Conservation (phyloP, 2,888 invertebrate species). For the Eubasilissa splendida region DNA sequence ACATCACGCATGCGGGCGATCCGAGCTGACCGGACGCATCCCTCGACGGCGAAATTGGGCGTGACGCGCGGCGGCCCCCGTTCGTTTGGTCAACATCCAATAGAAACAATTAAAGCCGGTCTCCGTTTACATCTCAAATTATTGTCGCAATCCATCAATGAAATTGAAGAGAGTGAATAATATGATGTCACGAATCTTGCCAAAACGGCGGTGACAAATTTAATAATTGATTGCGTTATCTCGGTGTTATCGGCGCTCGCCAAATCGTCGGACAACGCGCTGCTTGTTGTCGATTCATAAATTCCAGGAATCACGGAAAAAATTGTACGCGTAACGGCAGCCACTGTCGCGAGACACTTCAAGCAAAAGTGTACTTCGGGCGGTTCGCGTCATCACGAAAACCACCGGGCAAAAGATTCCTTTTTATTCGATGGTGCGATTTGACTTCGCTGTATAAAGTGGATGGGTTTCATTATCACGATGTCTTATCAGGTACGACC, state of each 20-base stretch:
- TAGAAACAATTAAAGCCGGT: neutral
- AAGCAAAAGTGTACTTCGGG: neutral
- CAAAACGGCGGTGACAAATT: neutral
- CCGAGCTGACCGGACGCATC: too few species aligned
- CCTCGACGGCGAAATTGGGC: too few species aligned
- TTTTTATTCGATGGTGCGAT: conserved; percentile 3
- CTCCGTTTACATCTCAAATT: neutral
- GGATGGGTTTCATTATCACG: conserved; percentile 9
- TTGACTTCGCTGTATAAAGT: neutral
- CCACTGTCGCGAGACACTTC: too few species aligned
- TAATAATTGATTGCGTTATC: conserved; percentile 14
- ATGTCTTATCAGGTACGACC: conserved; percentile 23
- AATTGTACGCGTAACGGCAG: neutral
- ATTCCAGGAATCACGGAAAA: conserved; percentile 21
- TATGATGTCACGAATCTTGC: conserved; percentile 17
- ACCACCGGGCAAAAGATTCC: neutral
- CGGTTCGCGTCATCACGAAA: neutral
- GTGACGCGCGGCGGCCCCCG: neutral
- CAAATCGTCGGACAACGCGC: neutral
- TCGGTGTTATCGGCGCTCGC: neutral
- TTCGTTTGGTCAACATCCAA: neutral
- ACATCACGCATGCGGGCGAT: neutral
- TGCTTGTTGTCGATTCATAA: neutral
- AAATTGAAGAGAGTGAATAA: neutral
- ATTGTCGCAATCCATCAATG: neutral